Evolutionary conservation across 2,888 invertebrate genomes (phyloP), one percentile per base, ranked within the genome.

Genomic region (Pinctada fucata): DNA sequence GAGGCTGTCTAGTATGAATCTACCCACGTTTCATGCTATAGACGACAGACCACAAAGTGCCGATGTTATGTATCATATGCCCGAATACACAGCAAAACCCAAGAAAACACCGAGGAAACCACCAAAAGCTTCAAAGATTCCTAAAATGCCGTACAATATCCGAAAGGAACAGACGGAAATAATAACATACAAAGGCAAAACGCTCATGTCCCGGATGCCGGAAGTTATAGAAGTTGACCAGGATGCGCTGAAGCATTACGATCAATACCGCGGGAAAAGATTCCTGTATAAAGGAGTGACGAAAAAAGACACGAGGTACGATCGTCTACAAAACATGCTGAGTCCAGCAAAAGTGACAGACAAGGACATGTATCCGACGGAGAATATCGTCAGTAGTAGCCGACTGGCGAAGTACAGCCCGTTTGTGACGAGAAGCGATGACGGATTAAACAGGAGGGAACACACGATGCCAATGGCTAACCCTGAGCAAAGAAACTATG

Each of bases 201-300:
- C 88, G 1, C 89, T 88, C 77, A 87, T 90, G 80, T 88, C 89
- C 16, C 84, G 86, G 68, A 84, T 90, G 52, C 90, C 90, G 0
- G 83, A 88, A 72, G 84, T 88, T n/a, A 84, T 89, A 13, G 85
- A 86, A 65, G 84, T 88, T 2, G 88, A 90, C 79, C 82, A 85
- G 50, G 80, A 84, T 51, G 85, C 86, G 48, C 81, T 89, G n/a
- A 78, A 86, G 73, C 81, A 84, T 31, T 86, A 88, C 78, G 86
- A 88, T 76, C 80, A 79, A 5, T 90, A 89, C 75, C 85, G 88
- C 67, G 88, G 88, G 0, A 87, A 86, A 80, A 70, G 72, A 3
- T 82, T 86, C 4, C 75, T 88, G 16, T 81, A 82, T 75, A 78
- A 82, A 3, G 88, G 88, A 3, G 79, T 82, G 4, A 86, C 89